Percentiles rank a stretch among this genome's conserved stretches.
phyloP scores from a whole-genome alignment of 2,113 vertebrate genomes.

The Lampris incognitus region DNA sequence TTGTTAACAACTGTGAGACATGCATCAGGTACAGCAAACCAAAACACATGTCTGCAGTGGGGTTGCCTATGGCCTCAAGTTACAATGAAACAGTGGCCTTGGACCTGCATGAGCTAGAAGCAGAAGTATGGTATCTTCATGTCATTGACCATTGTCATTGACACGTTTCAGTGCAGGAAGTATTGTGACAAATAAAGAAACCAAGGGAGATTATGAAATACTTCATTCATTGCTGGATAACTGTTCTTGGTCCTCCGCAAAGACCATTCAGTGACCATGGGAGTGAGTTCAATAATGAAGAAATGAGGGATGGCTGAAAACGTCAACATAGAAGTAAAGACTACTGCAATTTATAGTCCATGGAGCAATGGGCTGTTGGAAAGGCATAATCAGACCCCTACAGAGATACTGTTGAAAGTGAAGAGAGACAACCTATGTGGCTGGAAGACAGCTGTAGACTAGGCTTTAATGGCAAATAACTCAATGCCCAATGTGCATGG shows the following conservation, averaged over 20 bases:
- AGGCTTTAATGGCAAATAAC: conserved; percentile 38
- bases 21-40: conserved; percentile 18
- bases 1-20: neutral
- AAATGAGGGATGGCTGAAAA: conserved; percentile 39
- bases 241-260: conserved; percentile 14
- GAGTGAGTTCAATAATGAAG: conserved; percentile 24
- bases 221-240: conserved; percentile 26
- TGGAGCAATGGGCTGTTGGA: conserved; percentile 20
- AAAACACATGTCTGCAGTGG: conserved; percentile 8
- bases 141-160: conserved; percentile 18
- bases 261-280: conserved; percentile 36
- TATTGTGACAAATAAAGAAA: conserved; percentile 27
- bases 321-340: conserved; percentile 27
- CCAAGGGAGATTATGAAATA: conserved; percentile 24
- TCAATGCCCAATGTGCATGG: conserved; percentile 45
- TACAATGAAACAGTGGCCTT: conserved; percentile 10
- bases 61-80: conserved; percentile 17
- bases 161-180: conserved; percentile 31
- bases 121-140: conserved; percentile 26
- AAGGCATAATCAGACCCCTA: conserved; percentile 35
- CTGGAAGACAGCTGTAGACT: conserved; percentile 29
- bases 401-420: conserved; percentile 29
- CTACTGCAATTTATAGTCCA: conserved; percentile 26
- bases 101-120: conserved; percentile 10
- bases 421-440: conserved; percentile 24